Conservation (phyloP, 2,888 invertebrate genomes). For the Sthenelais limicola region DNA sequence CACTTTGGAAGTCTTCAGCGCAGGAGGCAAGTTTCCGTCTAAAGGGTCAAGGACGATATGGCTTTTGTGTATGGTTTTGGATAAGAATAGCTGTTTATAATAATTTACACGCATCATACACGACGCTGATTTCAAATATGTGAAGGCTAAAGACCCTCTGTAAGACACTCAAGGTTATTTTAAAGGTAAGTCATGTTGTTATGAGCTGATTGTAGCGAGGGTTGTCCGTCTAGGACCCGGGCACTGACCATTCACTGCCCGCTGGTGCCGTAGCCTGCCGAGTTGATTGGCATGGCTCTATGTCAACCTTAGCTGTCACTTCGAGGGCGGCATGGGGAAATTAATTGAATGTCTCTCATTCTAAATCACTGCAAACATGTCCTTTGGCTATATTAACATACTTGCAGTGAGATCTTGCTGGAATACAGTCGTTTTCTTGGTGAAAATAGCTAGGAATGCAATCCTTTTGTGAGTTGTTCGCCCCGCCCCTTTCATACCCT, state of each 20-base stretch:
- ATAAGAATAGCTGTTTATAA: conserved; percentile 40
- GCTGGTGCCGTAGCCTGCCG: not conserved
- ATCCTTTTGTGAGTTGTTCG: conserved; percentile 30
- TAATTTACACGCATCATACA: conserved; percentile 40
- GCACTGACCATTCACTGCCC: conserved; percentile 8
- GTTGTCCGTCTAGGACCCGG: not conserved
- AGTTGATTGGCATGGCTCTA: conserved; percentile 26
- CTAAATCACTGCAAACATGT: too few species aligned
- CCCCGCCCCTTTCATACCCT: conserved; percentile 23
- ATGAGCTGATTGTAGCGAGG: not conserved
- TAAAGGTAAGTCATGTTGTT: conserved; percentile 12
- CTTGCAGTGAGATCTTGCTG: not conserved
- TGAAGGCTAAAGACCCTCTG: conserved; percentile 24
- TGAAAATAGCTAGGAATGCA: not conserved
- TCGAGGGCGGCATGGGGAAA: too few species aligned
- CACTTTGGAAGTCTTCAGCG: conserved; percentile 14
- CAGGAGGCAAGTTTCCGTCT: not conserved
- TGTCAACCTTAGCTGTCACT: not conserved
- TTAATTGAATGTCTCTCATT: too few species aligned
- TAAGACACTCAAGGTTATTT: not conserved
- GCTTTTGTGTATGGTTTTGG: conserved; percentile 40
- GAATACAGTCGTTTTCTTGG: not conserved
- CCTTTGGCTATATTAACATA: too few species aligned
- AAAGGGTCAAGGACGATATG: conserved; percentile 33
- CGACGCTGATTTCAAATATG: conserved; percentile 37